Evolutionary conservation across 2,797 vertebrate genomes (phyloP), one percentile per base, ranked within the genome.

Genomic region (Hirundo rustica): DNA sequence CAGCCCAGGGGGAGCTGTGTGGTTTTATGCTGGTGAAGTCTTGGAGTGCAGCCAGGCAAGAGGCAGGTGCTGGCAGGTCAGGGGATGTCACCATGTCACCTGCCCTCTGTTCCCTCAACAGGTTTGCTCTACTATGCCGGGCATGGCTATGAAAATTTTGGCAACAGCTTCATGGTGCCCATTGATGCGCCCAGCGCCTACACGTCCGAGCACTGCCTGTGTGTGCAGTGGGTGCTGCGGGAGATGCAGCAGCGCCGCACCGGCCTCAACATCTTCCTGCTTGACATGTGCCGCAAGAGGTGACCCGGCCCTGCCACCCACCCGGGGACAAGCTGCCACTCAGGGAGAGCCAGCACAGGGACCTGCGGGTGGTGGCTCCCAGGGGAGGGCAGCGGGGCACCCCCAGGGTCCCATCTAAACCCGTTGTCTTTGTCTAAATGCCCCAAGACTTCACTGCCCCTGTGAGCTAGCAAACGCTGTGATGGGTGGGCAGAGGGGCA

Each of bases 241-340:
- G 96, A 96, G 75, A 99, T 99, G 98, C 98, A 99, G 97, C 97
- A 98, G 89, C 98, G 98, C 68, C 85, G 95, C 95, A 99, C 98
- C 0, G 97, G 98, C 60, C 98, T 99, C 91, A 99, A 99, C 34
- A 97, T 99, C 54, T 98, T 99, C 92, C 97, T 99, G 85, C 96
- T 99, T 32, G 98, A 99, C 96, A 99, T 99, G 98, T 99, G 98
- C 94, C 98, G 98, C 93, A 99, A 99, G 96, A 98, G 98, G 98
- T 99, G 93, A 88, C 55, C 22, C 0, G 0, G 22, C 42, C 45
- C 80, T 5, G 10, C 57, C 36, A 16, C 85, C 26, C 4, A 7
- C 32, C 16, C 1, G 4, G 58, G 64, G 79, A 57, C 60, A 13
- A 58, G 51, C 65, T 62, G 80, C 73, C 3, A 1, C 15, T 3